Evolutionary conservation across 2,113 vertebrate genomes (phyloP).

Genomic region (Eonycteris spelaea): DNA sequence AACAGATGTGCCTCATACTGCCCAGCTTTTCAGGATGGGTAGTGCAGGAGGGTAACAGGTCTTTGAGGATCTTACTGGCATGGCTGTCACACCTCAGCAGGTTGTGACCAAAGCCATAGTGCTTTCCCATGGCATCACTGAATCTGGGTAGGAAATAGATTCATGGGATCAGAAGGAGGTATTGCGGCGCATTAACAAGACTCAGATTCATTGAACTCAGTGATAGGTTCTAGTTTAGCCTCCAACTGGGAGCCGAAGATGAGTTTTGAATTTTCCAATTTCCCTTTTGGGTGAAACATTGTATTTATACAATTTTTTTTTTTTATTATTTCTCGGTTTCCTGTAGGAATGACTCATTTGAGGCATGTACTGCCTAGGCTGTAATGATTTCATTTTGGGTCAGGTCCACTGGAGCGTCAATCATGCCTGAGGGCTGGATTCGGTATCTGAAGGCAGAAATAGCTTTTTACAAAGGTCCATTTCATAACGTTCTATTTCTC

Average conservation of each 20-base stretch:
- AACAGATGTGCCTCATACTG: background rate
- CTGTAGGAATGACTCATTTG: constrained; percentile 37
- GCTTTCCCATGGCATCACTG: background rate
- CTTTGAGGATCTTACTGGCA: background rate
- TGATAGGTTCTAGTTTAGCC: background rate
- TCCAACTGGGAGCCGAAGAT: constrained; percentile 7
- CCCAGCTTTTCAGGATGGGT: background rate
- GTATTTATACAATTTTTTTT: constrained; percentile 22
- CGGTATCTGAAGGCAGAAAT: constrained; percentile 31
- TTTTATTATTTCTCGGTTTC: constrained; percentile 41
- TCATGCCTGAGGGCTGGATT: constrained; percentile 56
- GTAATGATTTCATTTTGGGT: constrained; percentile 64
- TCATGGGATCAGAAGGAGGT: background rate
- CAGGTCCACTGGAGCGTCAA: constrained; percentile 40
- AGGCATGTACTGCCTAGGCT: background rate
- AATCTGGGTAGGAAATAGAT: background rate
- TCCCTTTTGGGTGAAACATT: constrained; percentile 1
- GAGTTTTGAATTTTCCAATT: constrained; percentile 27
- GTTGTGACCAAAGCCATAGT: background rate
- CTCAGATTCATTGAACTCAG: background rate
- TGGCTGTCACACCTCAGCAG: background rate
- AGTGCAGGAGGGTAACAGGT: background rate
- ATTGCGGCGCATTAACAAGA: background rate
- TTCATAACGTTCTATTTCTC: constrained; percentile 29
- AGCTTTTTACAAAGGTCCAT: constrained; percentile 34